These are phyloP conservation scores for Phorcus lineatus DNA, from an alignment of 2,888 invertebrate genomes.

Conservation along the genomic window DNA sequence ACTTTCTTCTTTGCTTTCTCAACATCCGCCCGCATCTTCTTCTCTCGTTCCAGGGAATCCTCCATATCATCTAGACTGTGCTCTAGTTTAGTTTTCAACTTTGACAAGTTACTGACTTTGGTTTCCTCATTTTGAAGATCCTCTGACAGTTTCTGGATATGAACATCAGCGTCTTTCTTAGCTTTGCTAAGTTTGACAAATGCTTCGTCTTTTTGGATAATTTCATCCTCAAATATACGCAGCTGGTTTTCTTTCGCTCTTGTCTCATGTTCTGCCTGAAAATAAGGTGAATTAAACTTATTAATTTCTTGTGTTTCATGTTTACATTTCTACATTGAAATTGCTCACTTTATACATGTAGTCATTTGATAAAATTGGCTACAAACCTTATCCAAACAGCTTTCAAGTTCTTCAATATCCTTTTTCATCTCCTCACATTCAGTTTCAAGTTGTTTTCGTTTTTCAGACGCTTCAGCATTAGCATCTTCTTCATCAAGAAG, in stretches of 20 bases:
- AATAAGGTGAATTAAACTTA: background rate
- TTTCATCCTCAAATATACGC: constrained; percentile 88
- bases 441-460: constrained; percentile 97
- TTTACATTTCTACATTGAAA: too few relatives aligned
- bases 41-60: constrained; percentile 98
- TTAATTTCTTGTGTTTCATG: too few relatives aligned
- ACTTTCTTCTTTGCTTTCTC: constrained; percentile 99
- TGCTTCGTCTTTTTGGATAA: constrained; percentile 98
- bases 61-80: constrained; percentile 98
- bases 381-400: constrained; percentile 80
- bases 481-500: constrained; percentile 98
- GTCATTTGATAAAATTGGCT: background rate
- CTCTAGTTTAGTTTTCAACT: constrained; percentile 99
- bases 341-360: too few relatives aligned
- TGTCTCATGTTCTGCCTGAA: constrained; percentile 90
- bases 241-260: constrained; percentile 99
- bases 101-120: constrained; percentile 99
- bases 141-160: constrained; percentile 74
- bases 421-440: constrained; percentile 96
- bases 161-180: constrained; percentile 97
- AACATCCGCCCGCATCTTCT: constrained; percentile 97
- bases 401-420: constrained; percentile 97
- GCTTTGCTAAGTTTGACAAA: constrained; percentile 99
- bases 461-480: constrained; percentile 93
- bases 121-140: constrained; percentile 90